Evolutionary conservation across 92 coral and sea anemone species (phyloP).

Genomic region (Phenganax stokvisi): DNA sequence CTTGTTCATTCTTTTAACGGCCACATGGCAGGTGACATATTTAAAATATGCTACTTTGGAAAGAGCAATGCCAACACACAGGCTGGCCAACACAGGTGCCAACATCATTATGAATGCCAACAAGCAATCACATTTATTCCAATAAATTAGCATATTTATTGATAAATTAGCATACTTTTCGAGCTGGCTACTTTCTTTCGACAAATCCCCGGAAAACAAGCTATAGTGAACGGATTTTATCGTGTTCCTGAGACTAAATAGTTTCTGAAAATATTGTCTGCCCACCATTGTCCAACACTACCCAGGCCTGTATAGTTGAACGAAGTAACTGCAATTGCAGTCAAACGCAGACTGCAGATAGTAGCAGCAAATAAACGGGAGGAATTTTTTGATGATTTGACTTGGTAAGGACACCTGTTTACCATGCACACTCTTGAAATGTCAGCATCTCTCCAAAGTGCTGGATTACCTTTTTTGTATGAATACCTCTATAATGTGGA

Average conservation of each 20-base stretch:
- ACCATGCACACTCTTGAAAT: too few relatives aligned
- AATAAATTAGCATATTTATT: not conserved
- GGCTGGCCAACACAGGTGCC: not conserved
- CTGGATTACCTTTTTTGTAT: too few relatives aligned
- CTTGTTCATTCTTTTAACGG: too few relatives aligned
- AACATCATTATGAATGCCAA: not conserved
- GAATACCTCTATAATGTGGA: too few relatives aligned
- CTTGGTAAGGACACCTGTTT: too few relatives aligned
- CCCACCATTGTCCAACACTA: not conserved
- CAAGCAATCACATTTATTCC: not conserved
- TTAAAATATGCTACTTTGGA: too few relatives aligned
- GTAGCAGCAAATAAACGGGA: too few relatives aligned
- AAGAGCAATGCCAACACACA: not conserved
- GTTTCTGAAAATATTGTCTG: not conserved
- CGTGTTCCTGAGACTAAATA: not conserved
- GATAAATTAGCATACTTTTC: not conserved
- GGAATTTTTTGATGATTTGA: too few relatives aligned
- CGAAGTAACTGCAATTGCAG: not conserved
- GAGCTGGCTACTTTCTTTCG: not conserved
- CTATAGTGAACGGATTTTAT: not conserved
- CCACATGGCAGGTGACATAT: too few relatives aligned
- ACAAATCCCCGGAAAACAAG: slow-evolving; percentile 15
- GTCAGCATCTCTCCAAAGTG: too few relatives aligned
- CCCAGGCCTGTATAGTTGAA: not conserved
- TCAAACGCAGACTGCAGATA: not conserved